A percentile compares a stretch with the other conserved stretches of the same genome.
These are phyloP conservation scores for Bombyx mandarina DNA, from an alignment of 1,140 invertebrate genomes.

Conservation along the genomic window DNA sequence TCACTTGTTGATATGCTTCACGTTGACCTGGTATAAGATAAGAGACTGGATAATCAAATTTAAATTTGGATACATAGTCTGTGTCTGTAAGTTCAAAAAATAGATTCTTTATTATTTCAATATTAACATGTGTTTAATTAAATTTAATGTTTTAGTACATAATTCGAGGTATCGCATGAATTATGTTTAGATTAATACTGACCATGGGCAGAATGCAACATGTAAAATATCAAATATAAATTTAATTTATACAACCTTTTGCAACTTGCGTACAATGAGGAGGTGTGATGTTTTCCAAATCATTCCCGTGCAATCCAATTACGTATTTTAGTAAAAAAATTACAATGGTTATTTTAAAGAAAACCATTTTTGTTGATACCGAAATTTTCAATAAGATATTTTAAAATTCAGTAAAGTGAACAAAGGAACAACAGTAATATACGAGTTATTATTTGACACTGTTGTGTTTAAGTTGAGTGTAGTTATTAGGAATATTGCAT, in stretches of 20 bases:
- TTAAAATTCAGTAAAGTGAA: too few species aligned
- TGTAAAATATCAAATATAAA: background rate
- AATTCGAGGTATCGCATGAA: background rate
- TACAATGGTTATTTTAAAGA: slow-evolving; percentile 8
- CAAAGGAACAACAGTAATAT: too few species aligned
- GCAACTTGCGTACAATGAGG: slow-evolving; percentile 47
- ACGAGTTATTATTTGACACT: too few species aligned
- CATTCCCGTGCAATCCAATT: slow-evolving; percentile 14
- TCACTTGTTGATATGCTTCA: slow-evolving; percentile 47
- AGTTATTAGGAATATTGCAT: too few species aligned
- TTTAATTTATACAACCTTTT: slow-evolving; percentile 28
- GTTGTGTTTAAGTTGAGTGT: too few species aligned
- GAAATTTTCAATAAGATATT: too few species aligned
- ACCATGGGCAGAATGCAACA: too few species aligned
- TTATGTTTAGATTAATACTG: too few species aligned
- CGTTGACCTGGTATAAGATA: slow-evolving; percentile 38
- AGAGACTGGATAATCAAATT: slow-evolving; percentile 35
- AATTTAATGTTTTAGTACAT: background rate
- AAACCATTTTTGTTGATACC: background rate
- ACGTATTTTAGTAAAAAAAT: background rate
- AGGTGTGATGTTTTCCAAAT: slow-evolving; percentile 24
- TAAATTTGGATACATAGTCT: slow-evolving; percentile 35
- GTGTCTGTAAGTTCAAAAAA: slow-evolving; percentile 31
- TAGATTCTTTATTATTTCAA: background rate
- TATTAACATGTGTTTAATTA: background rate